phyloP scores from a whole-genome alignment of 2,888 invertebrate genomes.

The Cheilosia grossa region DNA sequence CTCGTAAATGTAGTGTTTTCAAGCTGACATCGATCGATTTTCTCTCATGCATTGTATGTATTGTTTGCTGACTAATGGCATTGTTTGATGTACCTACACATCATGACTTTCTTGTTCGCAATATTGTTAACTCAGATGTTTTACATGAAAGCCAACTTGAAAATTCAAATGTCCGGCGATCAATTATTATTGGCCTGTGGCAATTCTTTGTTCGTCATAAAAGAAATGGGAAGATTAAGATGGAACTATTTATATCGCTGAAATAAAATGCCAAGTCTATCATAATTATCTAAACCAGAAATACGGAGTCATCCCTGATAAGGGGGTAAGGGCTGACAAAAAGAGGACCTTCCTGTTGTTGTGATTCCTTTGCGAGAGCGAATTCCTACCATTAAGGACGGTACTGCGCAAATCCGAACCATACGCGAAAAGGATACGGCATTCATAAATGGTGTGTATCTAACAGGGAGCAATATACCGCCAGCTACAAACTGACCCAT shows the following conservation, averaged over 20 bases:
- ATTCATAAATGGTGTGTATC: conserved; percentile 42
- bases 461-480: conserved; percentile 61
- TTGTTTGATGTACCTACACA: conserved; percentile 57
- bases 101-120: conserved; percentile 21
- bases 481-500: conserved; percentile 27
- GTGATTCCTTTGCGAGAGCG: conserved; percentile 43
- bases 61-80: conserved; percentile 68
- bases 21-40: conserved; percentile 65
- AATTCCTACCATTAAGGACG: conserved; percentile 18
- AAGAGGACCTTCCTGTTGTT: conserved; percentile 59
- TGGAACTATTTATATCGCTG: neutral
- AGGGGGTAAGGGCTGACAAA: conserved; percentile 32
- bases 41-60: conserved; percentile 59
- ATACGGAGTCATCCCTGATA: conserved; percentile 30
- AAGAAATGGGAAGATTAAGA: conserved; percentile 14
- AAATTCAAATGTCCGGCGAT: neutral
- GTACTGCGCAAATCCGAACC: conserved; percentile 51
- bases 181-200: neutral
- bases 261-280: conserved; percentile 36
- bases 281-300: conserved; percentile 55
- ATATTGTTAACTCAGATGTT: conserved; percentile 28
- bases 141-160: conserved; percentile 18
- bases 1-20: conserved; percentile 55
- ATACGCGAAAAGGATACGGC: conserved; percentile 56
- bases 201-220: conserved; percentile 16